Percentiles rank a stretch among this genome's conserved stretches.
These are phyloP conservation scores for Resseliella maxima DNA, from an alignment of 2,888 invertebrate genomes.

Conservation along the genomic window DNA sequence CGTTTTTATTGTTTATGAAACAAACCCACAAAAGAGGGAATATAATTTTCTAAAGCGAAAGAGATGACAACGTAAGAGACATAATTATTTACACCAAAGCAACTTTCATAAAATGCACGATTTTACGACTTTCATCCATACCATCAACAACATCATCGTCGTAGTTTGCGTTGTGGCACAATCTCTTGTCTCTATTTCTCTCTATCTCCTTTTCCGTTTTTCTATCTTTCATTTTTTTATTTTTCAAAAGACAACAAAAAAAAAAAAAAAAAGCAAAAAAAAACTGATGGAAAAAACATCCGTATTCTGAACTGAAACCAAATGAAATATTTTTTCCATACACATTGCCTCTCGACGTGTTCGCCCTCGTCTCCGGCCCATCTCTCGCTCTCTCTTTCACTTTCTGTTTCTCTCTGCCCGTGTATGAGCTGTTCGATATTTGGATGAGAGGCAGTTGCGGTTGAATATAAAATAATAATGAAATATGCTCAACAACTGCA, in stretches of 20 bases:
- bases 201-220: not conserved
- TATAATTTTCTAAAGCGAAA: too few relatives aligned
- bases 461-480: constrained; percentile 53
- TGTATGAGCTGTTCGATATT: not conserved
- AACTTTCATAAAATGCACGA: constrained; percentile 28
- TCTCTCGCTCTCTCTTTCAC: not conserved
- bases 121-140: not conserved
- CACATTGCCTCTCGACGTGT: not conserved
- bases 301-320: not conserved
- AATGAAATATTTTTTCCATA: not conserved
- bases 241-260: not conserved
- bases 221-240: not conserved
- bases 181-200: not conserved
- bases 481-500: constrained; percentile 45
- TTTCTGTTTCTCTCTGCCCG: not conserved
- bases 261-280: not conserved
- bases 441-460: not conserved
- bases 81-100: constrained; percentile 21
- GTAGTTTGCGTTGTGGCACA: not conserved
- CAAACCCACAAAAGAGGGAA: too few relatives aligned
- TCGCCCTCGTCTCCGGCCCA: not conserved
- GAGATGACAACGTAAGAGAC: constrained; percentile 39
- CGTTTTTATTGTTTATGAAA: too few relatives aligned
- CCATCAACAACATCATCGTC: not conserved
- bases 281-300: not conserved